Evolutionary conservation across 2,888 invertebrate genomes (phyloP).

Genomic region (Thecocarcelia acutangulata): DNA sequence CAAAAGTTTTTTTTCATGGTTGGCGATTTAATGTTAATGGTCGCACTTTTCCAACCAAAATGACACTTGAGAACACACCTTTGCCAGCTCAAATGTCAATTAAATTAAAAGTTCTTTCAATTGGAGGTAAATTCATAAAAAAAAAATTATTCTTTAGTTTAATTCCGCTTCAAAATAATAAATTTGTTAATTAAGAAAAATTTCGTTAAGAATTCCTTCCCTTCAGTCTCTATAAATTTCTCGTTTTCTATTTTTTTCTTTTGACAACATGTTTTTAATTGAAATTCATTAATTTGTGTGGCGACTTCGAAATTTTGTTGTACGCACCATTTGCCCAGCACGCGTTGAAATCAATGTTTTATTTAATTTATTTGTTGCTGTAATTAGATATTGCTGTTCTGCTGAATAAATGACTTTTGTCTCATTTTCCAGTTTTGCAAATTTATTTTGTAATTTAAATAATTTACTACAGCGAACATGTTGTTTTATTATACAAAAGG

Average conservation of each 20-base stretch:
- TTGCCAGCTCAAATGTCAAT: slow-evolving; percentile 23
- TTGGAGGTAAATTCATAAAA: neutral
- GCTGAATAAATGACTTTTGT: slow-evolving; percentile 35
- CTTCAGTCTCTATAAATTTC: neutral
- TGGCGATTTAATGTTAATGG: neutral
- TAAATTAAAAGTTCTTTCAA: slow-evolving; percentile 20
- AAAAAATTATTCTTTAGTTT: neutral
- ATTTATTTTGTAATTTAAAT: slow-evolving; percentile 46
- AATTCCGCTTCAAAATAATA: slow-evolving; percentile 5
- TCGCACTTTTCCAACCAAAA: slow-evolving; percentile 20
- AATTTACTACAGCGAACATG: slow-evolving; percentile 49
- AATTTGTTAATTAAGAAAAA: neutral
- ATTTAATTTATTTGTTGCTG: slow-evolving; percentile 58
- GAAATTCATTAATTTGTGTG: slow-evolving; percentile 41
- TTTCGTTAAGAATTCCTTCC: slow-evolving; percentile 16
- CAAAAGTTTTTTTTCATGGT: neutral
- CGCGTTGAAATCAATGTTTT: slow-evolving; percentile 65
- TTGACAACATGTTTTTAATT: slow-evolving; percentile 27
- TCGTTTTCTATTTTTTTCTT: slow-evolving; percentile 2
- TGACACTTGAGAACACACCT: slow-evolving; percentile 44
- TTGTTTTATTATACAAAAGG: slow-evolving; percentile 58
- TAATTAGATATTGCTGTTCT: slow-evolving; percentile 65
- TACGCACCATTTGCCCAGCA: slow-evolving; percentile 61
- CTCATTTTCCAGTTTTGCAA: neutral
- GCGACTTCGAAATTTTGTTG: slow-evolving; percentile 42